Conservation (phyloP, 64 coral and sea anemone genomes). For the Dendrophyllia cribrosa region DNA sequence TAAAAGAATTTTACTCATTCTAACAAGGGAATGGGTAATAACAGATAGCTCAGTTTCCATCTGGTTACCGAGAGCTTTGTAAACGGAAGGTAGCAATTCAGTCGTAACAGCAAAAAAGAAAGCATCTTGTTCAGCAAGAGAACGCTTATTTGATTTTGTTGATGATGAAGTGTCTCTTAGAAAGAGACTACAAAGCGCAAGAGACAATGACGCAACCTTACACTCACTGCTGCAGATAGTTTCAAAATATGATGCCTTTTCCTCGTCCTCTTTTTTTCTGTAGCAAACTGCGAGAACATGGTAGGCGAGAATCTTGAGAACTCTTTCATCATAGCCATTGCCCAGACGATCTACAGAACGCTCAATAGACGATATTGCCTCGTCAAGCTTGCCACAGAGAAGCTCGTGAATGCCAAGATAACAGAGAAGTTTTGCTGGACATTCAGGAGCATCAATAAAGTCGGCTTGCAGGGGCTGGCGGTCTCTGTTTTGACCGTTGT, state of each 20-base stretch:
- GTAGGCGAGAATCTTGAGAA: background rate
- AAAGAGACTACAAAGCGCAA: background rate
- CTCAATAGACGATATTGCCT: background rate
- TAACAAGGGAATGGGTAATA: background rate
- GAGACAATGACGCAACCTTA: background rate
- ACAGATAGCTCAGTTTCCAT: background rate
- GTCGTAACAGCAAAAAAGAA: background rate
- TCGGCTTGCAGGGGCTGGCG: background rate
- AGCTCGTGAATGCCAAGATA: slow-evolving; percentile 10
- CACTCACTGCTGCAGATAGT: background rate
- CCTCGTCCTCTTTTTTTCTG: background rate
- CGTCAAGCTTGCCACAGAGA: background rate
- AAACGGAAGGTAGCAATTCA: background rate
- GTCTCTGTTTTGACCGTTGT: background rate
- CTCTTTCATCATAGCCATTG: background rate
- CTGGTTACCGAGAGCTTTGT: background rate
- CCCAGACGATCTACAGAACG: background rate
- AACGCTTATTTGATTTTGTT: background rate
- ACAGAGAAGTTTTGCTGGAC: background rate
- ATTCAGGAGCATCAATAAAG: too few species aligned
- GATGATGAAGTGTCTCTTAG: background rate
- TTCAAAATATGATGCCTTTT: background rate
- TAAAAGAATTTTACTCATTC: background rate
- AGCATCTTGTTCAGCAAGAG: background rate
- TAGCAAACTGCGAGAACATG: slow-evolving; percentile 14